A percentile compares a stretch with the other conserved stretches of the same genome.
phyloP scores from a whole-genome alignment of 1,140 invertebrate genomes.

The Leptestheria dahalacensis region DNA sequence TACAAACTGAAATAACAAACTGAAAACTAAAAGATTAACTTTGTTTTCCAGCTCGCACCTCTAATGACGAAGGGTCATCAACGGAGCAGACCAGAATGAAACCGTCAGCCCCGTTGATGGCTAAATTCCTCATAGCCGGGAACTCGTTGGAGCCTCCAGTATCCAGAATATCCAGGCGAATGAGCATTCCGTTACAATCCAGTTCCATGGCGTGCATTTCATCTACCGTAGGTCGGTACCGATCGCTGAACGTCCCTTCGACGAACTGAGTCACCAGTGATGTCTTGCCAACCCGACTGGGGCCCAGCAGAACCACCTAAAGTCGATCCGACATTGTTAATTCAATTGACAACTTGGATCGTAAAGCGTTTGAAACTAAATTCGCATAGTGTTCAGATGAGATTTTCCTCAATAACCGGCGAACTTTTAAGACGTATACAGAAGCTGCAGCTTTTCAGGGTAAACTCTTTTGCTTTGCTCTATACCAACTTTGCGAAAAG shows the following conservation, averaged over 20 bases:
- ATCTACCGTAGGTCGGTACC: conserved; percentile 80
- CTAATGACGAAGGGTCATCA: conserved; percentile 60
- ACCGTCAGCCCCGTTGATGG: conserved; percentile 75
- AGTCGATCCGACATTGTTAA: no score
- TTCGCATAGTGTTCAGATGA: no score
- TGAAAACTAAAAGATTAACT: no score
- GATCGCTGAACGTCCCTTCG: conserved; percentile 63
- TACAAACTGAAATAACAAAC: no score
- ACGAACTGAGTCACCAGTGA: conserved; percentile 83
- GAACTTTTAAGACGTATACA: no score
- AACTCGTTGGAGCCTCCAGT: conserved; percentile 72
- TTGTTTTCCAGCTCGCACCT: no score
- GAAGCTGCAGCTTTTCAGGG: no score
- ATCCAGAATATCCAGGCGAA: conserved; percentile 74
- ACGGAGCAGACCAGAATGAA: conserved; percentile 81
- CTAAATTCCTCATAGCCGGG: conserved; percentile 82
- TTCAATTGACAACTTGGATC: neutral
- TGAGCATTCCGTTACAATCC: conserved; percentile 36
- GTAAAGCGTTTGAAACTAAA: neutral
- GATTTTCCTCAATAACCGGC: no score
- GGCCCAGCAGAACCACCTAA: conserved; percentile 73
- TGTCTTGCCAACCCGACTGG: conserved; percentile 79
- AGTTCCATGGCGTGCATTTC: conserved; percentile 83
- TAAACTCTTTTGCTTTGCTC: no score
- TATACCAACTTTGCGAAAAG: no score